Evolutionary conservation across 2,797 vertebrate genomes (phyloP).

Genomic region (Gymnoscopelus braueri): DNA sequence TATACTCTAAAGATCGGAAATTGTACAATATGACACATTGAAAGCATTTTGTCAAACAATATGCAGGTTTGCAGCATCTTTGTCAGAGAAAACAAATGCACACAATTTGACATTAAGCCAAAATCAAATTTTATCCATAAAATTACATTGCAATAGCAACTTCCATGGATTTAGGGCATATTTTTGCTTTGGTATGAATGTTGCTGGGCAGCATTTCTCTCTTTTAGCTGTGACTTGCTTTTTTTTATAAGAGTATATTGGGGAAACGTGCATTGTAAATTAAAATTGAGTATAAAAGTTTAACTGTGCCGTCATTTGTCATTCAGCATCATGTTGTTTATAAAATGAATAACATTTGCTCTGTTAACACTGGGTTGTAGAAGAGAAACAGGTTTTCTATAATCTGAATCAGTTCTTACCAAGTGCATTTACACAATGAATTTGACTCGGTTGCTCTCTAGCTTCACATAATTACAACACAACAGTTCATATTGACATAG

Average conservation of each 20-base stretch:
- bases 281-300: slow-evolving; percentile 75
- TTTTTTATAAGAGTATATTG: slow-evolving; percentile 66
- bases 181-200: slow-evolving; percentile 66
- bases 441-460: no score
- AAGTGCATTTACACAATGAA: no score
- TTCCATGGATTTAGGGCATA: slow-evolving; percentile 49
- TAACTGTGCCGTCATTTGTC: neutral
- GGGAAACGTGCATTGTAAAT: slow-evolving; percentile 74
- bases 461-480: no score
- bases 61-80: slow-evolving; percentile 21
- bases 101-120: slow-evolving; percentile 31
- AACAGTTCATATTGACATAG: no score
- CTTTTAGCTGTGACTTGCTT: slow-evolving; percentile 62
- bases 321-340: slow-evolving; percentile 4
- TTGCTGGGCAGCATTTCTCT: slow-evolving; percentile 80
- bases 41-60: slow-evolving; percentile 14
- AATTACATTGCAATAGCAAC: slow-evolving; percentile 28
- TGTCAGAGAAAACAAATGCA: slow-evolving; percentile 19
- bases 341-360: neutral
- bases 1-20: slow-evolving; percentile 38
- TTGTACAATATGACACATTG: slow-evolving; percentile 10
- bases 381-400: neutral
- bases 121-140: slow-evolving; percentile 21
- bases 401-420: no score
- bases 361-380: neutral